A percentile compares a stretch with the other conserved stretches of the same genome.
These are phyloP conservation scores for Sus cebifrons DNA, from an alignment of 2,797 vertebrate species.

Conservation along the genomic window DNA sequence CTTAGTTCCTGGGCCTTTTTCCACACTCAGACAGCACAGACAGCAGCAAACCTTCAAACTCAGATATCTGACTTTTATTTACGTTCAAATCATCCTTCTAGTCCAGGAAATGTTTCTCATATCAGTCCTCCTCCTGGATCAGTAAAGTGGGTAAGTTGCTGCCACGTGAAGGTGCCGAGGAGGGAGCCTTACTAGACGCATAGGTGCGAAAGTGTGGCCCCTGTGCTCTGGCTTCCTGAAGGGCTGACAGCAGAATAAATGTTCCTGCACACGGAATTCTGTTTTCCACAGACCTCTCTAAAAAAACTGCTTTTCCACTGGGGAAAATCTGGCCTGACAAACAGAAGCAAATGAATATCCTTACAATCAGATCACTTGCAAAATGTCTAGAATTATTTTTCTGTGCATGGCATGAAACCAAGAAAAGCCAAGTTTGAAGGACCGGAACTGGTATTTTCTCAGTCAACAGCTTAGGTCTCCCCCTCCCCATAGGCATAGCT, in stretches of 20 bases:
- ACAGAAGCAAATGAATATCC: background rate
- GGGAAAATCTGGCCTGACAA: background rate
- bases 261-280: background rate
- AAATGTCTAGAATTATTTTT: background rate
- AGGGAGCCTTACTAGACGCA: no score
- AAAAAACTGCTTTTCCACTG: background rate
- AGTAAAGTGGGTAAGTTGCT: no score
- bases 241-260: background rate
- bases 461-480: background rate
- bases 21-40: slow-evolving; percentile 3
- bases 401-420: background rate
- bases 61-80: background rate
- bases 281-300: background rate
- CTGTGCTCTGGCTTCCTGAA: background rate
- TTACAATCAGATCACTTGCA: background rate
- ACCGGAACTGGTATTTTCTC: background rate
- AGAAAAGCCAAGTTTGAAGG: background rate
- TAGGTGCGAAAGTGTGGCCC: background rate
- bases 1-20: background rate
- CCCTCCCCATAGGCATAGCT: background rate
- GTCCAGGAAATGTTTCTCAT: background rate
- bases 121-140: background rate
- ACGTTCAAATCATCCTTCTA: background rate
- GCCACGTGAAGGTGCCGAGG: no score
- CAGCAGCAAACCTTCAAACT: background rate